Evolutionary conservation across 2,888 invertebrate species (phyloP), one percentile per base, ranked within the genome.

Genomic region (Heliconius ismenius): DNA sequence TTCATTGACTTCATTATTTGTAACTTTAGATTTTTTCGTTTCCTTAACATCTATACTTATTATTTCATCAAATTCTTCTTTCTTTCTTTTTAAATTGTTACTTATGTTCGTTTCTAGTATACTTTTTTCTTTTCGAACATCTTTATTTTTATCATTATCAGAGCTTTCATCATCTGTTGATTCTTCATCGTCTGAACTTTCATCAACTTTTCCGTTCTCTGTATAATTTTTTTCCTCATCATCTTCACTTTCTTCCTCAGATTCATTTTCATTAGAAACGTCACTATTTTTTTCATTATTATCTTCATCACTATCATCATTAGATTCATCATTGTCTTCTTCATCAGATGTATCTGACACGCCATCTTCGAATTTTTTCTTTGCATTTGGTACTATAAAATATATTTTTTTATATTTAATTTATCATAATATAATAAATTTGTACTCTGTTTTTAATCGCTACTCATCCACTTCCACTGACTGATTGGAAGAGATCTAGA

Each of bases 291-390:
- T 84, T 13, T 83, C 85, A 65, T 86, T 88, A 39, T 89, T 89
- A 39, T 89, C 90, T 58, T 81, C 82, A 62, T 70, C 80, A 75
- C 81, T 83, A 67, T 82, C 83, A 58, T 85, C 83, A 76, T 84
- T 84, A 15, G 88, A 85, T 15, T 88, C 84, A 75, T 62, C 63
- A 15, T 36, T 63, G 64, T 87, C 89, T 63, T 90, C 91, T 70
- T 86, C 88, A 64, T 92, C 88, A 81, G 91, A 92, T 62, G 90
- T 90, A 76, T 92, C 93, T 2, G 93, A 92, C 80, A 93, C 83
- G 0, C 92, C 92, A 77, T 92, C 92, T 28, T 93, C 86, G 62
- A 89, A 92, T 80, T 91, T 90, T 9, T 88, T 88, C 81, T 90
- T 91, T 4, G 90, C 84, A 67, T 92, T 93, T 65, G 93, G 93